phyloP scores from a whole-genome alignment of 2,888 invertebrate genomes.

The Drosophila paramelanica region DNA sequence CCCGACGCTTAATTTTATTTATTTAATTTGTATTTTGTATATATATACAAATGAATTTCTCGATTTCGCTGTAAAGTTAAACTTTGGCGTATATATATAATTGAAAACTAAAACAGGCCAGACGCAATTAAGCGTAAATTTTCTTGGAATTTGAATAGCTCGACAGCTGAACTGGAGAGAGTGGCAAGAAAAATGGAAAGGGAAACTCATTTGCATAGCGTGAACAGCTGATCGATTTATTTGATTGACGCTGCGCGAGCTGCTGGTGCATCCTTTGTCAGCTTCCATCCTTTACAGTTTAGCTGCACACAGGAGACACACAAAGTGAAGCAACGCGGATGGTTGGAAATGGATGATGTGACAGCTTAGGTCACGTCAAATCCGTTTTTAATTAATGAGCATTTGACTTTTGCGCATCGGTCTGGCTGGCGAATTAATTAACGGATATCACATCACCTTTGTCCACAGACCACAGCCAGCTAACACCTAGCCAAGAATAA shows the following conservation, averaged over 20 bases:
- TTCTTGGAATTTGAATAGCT: not conserved
- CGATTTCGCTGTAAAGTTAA: too few species aligned
- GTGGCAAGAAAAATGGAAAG: not conserved
- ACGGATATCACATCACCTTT: slow-evolving; percentile 23
- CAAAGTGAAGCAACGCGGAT: not conserved
- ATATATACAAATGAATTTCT: too few species aligned
- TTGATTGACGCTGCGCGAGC: not conserved
- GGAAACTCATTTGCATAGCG: slow-evolving; percentile 1
- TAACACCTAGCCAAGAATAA: slow-evolving; percentile 20
- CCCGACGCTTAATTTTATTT: too few species aligned
- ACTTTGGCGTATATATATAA: too few species aligned
- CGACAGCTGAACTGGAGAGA: not conserved
- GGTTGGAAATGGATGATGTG: not conserved
- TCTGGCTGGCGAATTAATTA: slow-evolving; percentile 50
- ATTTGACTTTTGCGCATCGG: slow-evolving; percentile 33
- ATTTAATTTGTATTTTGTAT: too few species aligned
- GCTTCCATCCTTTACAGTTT: not conserved
- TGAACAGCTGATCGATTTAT: not conserved
- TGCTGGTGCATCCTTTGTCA: not conserved
- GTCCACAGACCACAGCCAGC: not conserved
- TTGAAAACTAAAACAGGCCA: not conserved
- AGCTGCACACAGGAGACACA: not conserved
- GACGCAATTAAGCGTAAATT: slow-evolving; percentile 10
- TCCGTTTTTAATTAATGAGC: slow-evolving; percentile 64
- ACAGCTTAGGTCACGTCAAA: slow-evolving; percentile 38